These are phyloP conservation scores for Rhopalosiphum maidis DNA, from an alignment of 1,140 invertebrate species.

Conservation along the genomic window DNA sequence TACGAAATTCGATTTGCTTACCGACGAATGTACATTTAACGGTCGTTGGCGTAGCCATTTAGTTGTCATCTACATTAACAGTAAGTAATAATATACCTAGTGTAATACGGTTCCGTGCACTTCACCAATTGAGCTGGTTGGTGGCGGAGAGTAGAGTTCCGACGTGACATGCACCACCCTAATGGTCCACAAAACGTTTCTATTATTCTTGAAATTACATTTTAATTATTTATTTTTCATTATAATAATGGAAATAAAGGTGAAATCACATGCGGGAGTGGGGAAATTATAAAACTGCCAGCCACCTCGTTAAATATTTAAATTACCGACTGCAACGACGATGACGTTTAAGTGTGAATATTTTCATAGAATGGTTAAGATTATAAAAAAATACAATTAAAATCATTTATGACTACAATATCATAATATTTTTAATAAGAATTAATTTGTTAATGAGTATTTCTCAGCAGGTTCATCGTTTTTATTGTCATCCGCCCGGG, in stretches of 20 bases:
- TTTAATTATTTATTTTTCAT: conserved; percentile 46
- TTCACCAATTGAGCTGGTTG: not conserved
- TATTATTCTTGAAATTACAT: conserved; percentile 23
- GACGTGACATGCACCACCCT: not conserved
- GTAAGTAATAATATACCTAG: not conserved
- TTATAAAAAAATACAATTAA: conserved; percentile 39
- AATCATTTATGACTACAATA: conserved; percentile 15
- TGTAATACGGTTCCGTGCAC: not conserved
- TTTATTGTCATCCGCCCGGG: not conserved
- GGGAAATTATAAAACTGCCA: not conserved
- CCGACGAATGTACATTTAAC: too few species aligned
- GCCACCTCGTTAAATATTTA: conserved; percentile 46
- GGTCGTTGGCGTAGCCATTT: too few species aligned
- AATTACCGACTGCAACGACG: conserved; percentile 8
- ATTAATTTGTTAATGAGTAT: conserved; percentile 4
- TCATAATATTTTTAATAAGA: not conserved
- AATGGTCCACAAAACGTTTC: conserved; percentile 15
- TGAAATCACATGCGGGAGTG: not conserved
- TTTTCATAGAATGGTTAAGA: not conserved
- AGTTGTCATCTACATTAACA: not conserved
- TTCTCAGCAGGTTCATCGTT: not conserved
- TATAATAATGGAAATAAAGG: conserved; percentile 28
- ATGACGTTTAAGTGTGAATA: conserved; percentile 7
- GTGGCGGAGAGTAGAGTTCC: not conserved
- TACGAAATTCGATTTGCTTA: too few species aligned